Conservation (phyloP, 2,888 invertebrate genomes). For the Standfussiana lucernea region DNA sequence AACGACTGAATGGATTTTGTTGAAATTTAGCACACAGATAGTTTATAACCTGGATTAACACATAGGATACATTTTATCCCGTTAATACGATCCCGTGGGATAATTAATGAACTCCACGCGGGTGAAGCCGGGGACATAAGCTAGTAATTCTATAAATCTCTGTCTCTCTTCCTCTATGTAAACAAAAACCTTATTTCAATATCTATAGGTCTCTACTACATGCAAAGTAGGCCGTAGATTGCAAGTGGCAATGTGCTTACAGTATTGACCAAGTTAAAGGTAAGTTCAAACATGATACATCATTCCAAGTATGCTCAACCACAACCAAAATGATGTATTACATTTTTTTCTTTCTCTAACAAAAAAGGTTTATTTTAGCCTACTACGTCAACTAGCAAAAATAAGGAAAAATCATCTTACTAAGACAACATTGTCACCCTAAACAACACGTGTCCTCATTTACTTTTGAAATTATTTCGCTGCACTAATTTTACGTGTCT, state of each 20-base stretch:
- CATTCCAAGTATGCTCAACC: neutral
- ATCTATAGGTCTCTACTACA: neutral
- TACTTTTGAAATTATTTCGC: constrained; percentile 61
- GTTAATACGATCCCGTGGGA: too few relatives aligned
- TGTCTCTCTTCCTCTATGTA: neutral
- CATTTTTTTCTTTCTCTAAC: neutral
- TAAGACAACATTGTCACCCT: constrained; percentile 26
- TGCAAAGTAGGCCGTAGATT: constrained; percentile 12
- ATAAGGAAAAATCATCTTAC: neutral
- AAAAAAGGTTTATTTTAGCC: neutral
- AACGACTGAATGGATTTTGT: too few relatives aligned
- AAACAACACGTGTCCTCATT: constrained; percentile 56
- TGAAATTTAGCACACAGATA: too few relatives aligned
- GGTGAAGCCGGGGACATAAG: too few relatives aligned
- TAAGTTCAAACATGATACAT: constrained; percentile 29
- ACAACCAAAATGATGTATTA: constrained; percentile 24
- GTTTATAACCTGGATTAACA: too few relatives aligned
- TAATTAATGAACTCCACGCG: too few relatives aligned
- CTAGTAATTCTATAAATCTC: neutral
- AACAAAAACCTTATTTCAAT: neutral
- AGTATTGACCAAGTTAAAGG: neutral
- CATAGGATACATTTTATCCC: too few relatives aligned
- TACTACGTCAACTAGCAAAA: neutral
- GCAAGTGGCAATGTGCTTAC: neutral
- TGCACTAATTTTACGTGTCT: constrained; percentile 61